These are phyloP conservation scores for Hydropsyche tenuis DNA, from an alignment of 1,140 invertebrate genomes.

Conservation along the genomic window DNA sequence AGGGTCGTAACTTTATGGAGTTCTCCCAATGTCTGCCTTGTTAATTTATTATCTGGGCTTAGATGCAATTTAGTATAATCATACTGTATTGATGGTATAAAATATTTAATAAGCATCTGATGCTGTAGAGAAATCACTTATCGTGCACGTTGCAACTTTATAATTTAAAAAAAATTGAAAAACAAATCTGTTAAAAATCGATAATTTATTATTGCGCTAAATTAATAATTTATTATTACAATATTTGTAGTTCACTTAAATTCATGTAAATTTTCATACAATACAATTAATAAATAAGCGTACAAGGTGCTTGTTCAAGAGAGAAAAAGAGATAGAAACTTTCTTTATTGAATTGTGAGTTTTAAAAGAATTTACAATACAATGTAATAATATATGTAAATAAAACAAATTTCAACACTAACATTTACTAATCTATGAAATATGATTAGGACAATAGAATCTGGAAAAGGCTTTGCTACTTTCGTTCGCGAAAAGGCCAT, in stretches of 20 bases:
- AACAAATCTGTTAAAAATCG: background rate
- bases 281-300: constrained; percentile 14
- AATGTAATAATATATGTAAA: background rate
- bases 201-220: constrained; percentile 16
- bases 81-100: background rate
- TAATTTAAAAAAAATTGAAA: background rate
- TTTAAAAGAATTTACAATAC: background rate
- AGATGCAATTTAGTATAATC: constrained; percentile 16
- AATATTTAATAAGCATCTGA: background rate
- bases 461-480: constrained; percentile 26
- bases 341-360: constrained; percentile 16
- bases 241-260: constrained; percentile 11
- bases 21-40: constrained; percentile 16
- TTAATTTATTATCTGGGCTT: constrained; percentile 6
- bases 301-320: constrained; percentile 19
- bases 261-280: constrained; percentile 14
- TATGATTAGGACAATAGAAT: constrained; percentile 16
- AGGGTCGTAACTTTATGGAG: constrained; percentile 40
- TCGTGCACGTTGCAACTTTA: background rate
- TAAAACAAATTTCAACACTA: background rate
- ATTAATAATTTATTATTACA: constrained; percentile 17
- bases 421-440: constrained; percentile 4
- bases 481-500: constrained; percentile 27
- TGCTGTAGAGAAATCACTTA: too few relatives aligned
- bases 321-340: constrained; percentile 13